Evolutionary conservation across 2,113 vertebrate species (phyloP).

Genomic region (Strigops habroptila): DNA sequence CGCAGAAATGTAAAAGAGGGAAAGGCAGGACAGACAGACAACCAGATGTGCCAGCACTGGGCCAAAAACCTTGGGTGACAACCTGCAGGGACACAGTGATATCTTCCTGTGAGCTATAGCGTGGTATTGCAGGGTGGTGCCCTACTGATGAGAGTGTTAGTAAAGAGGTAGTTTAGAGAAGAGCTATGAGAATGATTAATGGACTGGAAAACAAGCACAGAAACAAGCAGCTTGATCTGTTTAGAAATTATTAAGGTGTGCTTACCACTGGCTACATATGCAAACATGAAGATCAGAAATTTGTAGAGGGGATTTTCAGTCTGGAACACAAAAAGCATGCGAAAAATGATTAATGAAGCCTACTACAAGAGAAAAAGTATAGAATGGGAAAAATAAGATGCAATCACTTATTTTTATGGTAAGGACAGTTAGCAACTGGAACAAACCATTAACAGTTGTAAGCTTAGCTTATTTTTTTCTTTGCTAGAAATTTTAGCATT

Average conservation of each 20-base stretch:
- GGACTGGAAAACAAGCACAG: background rate
- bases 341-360: background rate
- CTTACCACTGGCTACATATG: background rate
- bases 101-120: background rate
- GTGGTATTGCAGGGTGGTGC: fast-evolving
- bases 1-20: background rate
- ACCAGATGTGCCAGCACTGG: fast-evolving
- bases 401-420: background rate
- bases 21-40: background rate
- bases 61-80: background rate
- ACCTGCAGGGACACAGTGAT: background rate
- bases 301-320: background rate
- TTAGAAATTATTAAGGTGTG: background rate
- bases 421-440: background rate
- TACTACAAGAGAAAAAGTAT: background rate
- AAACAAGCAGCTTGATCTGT: background rate
- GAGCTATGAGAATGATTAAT: background rate
- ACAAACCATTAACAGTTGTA: background rate
- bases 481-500: background rate
- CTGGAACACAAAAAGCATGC: background rate
- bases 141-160: background rate
- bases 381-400: background rate
- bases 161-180: background rate
- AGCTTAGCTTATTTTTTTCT: background rate
- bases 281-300: background rate